These are phyloP conservation scores for Meandrina meandrites DNA, from an alignment of 92 coral and sea anemone species.

Conservation along the genomic window DNA sequence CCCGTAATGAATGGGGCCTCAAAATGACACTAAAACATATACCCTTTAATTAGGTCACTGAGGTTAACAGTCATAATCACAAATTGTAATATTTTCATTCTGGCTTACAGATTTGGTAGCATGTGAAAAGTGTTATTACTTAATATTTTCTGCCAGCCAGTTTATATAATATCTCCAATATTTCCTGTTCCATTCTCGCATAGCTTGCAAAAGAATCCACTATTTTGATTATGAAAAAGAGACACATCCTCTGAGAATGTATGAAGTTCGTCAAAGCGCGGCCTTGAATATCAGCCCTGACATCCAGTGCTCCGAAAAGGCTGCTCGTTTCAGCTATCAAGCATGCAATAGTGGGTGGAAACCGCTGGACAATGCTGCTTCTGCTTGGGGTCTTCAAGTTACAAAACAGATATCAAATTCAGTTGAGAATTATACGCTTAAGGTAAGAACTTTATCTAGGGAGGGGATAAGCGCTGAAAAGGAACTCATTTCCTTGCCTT, in stretches of 20 bases:
- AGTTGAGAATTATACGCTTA: background rate
- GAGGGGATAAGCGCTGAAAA: background rate
- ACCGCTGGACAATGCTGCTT: background rate
- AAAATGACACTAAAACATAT: too few species aligned
- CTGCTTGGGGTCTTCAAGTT: background rate
- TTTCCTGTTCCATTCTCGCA: background rate
- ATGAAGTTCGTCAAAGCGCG: too few species aligned
- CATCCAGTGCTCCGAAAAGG: background rate
- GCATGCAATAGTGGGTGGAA: background rate
- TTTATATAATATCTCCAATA: too few species aligned
- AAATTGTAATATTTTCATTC: too few species aligned
- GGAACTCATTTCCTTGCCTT: too few species aligned
- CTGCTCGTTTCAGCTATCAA: background rate
- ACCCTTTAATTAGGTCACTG: too few species aligned
- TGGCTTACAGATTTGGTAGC: too few species aligned
- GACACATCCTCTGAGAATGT: background rate
- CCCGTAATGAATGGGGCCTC: too few species aligned
- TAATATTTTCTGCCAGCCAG: too few species aligned
- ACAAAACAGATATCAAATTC: background rate
- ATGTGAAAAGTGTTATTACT: too few species aligned
- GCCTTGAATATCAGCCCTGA: background rate
- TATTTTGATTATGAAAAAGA: background rate
- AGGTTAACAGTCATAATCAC: too few species aligned
- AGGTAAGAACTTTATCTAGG: background rate
- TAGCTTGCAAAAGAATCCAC: constrained; percentile 4